phyloP scores from a whole-genome alignment of 1,140 invertebrate species.

The Callitettix versicolor region DNA sequence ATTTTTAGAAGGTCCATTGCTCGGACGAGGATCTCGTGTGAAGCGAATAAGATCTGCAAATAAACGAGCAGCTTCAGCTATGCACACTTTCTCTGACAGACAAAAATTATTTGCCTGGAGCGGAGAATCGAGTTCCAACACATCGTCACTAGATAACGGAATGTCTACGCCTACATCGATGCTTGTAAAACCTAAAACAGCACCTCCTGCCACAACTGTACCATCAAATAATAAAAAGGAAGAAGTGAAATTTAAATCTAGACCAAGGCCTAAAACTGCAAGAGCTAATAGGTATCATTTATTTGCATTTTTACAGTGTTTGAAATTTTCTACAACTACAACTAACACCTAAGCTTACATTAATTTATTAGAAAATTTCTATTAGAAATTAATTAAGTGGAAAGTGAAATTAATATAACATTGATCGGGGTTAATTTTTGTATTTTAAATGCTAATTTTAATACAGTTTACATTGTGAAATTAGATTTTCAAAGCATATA shows the following conservation, averaged over 20 bases:
- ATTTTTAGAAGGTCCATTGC: constrained; percentile 34
- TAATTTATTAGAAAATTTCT: background rate
- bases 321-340: too few species aligned
- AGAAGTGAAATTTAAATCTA: constrained; percentile 1
- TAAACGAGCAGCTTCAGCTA: constrained; percentile 28
- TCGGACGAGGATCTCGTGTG: constrained; percentile 46
- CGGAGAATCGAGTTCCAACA: constrained; percentile 24
- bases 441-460: too few species aligned
- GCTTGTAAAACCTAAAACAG: background rate
- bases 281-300: constrained; percentile 33
- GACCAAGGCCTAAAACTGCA: constrained; percentile 34
- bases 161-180: background rate
- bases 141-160: constrained; percentile 28
- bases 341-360: background rate
- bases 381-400: background rate
- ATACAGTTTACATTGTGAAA: too few species aligned
- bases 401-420: background rate
- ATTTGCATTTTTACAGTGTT: background rate
- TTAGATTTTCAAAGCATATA: too few species aligned
- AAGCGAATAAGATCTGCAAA: constrained; percentile 46
- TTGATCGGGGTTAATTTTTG: too few species aligned
- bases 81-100: constrained; percentile 25
- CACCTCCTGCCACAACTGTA: constrained; percentile 6
- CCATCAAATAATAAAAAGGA: background rate
- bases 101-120: constrained; percentile 25